These are phyloP conservation scores for Hypanus sabinus DNA, from an alignment of 2,113 vertebrate species.

Conservation along the genomic window DNA sequence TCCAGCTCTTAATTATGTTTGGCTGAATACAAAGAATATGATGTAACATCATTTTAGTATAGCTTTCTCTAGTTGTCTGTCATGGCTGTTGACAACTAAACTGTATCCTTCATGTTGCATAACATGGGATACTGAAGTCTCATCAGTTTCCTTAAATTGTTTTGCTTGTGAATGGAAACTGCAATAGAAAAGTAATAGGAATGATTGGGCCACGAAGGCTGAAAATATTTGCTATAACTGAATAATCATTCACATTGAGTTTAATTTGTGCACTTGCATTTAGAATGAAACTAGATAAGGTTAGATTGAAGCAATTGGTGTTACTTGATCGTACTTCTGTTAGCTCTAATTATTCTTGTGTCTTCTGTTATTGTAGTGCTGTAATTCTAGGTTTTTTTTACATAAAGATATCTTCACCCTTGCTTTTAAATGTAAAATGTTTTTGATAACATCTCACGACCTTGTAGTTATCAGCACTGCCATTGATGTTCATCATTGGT, in stretches of 20 bases:
- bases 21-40: conserved; percentile 2
- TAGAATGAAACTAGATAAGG: not conserved
- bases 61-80: not conserved
- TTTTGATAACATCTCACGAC: not conserved
- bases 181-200: not conserved
- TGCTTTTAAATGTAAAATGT: not conserved
- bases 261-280: not conserved
- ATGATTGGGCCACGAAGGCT: not conserved
- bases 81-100: conserved; percentile 17
- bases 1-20: conserved; percentile 15
- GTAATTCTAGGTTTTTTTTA: not conserved
- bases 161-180: not conserved
- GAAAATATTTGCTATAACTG: not conserved
- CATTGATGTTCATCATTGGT: not conserved
- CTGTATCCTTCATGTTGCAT: not conserved
- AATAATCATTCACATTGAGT: not conserved
- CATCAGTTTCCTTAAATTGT: conserved; percentile 8
- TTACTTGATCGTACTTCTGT: not conserved
- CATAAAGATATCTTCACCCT: not conserved
- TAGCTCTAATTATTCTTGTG: not conserved
- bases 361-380: not conserved
- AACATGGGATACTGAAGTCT: not conserved
- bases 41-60: conserved; percentile 6
- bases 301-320: not conserved
- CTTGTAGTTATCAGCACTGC: not conserved